Conservation (phyloP, 2,888 invertebrate genomes). For the Orchestes rusci region DNA sequence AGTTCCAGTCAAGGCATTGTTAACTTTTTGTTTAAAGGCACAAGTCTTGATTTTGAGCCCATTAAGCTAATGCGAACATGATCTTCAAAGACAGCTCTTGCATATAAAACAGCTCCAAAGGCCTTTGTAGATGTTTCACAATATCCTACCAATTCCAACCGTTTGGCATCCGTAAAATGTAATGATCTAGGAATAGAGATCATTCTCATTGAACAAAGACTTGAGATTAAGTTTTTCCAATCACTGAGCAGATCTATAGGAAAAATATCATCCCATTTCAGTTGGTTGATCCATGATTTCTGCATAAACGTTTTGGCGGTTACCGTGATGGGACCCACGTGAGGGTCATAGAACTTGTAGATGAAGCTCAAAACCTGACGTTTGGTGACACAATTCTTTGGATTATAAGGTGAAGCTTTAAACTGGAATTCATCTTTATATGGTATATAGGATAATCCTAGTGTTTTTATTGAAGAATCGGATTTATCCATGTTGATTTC, state of each 20-base stretch:
- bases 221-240: too few relatives aligned
- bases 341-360: constrained; percentile 9
- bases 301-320: too few relatives aligned
- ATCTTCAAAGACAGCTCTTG: constrained; percentile 8
- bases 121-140: too few relatives aligned
- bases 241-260: too few relatives aligned
- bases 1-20: constrained; percentile 22
- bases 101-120: too few relatives aligned
- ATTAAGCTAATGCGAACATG: constrained; percentile 9
- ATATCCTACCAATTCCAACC: too few relatives aligned
- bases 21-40: constrained; percentile 20
- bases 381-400: too few relatives aligned
- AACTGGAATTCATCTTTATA: constrained; percentile 3
- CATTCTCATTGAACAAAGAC: too few relatives aligned
- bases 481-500: constrained; percentile 7
- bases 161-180: too few relatives aligned
- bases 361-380: constrained; percentile 8
- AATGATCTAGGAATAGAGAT: too few relatives aligned
- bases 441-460: constrained; percentile 8
- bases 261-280: too few relatives aligned
- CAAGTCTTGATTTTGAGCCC: constrained; percentile 20
- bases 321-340: constrained; percentile 8
- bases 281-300: too few relatives aligned
- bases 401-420: not conserved
- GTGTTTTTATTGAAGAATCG: constrained; percentile 6